Conservation (phyloP, 2,113 vertebrate species). For the Cairina moschata region DNA sequence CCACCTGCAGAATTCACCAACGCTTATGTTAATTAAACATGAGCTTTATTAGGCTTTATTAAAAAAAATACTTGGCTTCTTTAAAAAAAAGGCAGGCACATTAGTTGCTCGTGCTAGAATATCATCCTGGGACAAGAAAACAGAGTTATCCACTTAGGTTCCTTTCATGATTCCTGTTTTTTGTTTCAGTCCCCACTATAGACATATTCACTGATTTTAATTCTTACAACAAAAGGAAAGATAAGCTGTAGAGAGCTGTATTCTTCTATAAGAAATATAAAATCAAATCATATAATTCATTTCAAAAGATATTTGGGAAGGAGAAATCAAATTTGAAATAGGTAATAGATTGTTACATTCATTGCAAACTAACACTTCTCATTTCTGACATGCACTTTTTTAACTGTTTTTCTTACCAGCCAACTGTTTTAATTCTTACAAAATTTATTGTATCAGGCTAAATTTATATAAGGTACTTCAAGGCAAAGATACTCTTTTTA, state of each 20-base stretch:
- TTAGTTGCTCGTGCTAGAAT: neutral
- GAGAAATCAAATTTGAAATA: neutral
- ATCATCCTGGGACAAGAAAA: neutral
- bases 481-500: neutral
- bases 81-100: neutral
- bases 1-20: neutral
- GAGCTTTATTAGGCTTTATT: neutral
- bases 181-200: neutral
- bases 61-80: neutral
- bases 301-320: neutral
- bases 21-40: neutral
- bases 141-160: neutral
- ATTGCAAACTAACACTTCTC: neutral
- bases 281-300: accelerated
- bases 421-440: neutral
- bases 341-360: neutral
- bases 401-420: neutral
- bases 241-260: neutral
- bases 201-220: accelerated
- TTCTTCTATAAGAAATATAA: neutral
- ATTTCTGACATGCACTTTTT: neutral
- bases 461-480: neutral
- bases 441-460: neutral
- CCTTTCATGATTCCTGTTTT: neutral
- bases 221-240: neutral